phyloP scores from a whole-genome alignment of 2,797 vertebrate genomes.

The Chiroxiphia lanceolata region DNA sequence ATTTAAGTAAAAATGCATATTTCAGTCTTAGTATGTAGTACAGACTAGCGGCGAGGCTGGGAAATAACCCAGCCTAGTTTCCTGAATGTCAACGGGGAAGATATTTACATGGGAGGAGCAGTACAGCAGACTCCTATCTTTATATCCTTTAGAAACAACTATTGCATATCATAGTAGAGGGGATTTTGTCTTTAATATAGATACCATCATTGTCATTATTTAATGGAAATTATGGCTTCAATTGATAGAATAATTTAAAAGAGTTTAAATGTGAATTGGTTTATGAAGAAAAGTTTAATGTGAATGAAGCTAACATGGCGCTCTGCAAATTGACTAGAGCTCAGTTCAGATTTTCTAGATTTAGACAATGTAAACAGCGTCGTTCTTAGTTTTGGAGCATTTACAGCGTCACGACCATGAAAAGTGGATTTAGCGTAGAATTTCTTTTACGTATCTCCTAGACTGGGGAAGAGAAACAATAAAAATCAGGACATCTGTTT shows the following conservation, averaged over 20 bases:
- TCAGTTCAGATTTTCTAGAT: background rate
- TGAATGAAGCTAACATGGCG: background rate
- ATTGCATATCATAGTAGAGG: background rate
- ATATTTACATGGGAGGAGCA: background rate
- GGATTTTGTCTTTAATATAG: background rate
- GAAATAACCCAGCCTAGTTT: background rate
- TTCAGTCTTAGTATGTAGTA: background rate
- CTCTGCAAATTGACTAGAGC: background rate
- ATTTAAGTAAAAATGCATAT: background rate
- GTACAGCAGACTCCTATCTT: background rate
- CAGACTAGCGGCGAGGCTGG: background rate
- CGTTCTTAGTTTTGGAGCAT: background rate
- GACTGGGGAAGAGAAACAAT: background rate
- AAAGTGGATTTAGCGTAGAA: background rate
- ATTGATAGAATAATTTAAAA: background rate
- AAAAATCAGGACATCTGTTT: background rate
- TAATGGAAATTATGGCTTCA: background rate
- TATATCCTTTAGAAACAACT: background rate
- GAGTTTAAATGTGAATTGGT: background rate
- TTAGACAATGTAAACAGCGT: background rate
- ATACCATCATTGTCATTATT: background rate
- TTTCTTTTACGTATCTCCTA: accelerated
- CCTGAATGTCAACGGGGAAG: accelerated
- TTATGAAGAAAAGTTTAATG: background rate
- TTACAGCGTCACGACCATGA: background rate